Percentiles rank a stretch among this genome's conserved stretches.
These are phyloP conservation scores for Tinea semifulvella DNA, from an alignment of 2,888 invertebrate species.

Conservation along the genomic window DNA sequence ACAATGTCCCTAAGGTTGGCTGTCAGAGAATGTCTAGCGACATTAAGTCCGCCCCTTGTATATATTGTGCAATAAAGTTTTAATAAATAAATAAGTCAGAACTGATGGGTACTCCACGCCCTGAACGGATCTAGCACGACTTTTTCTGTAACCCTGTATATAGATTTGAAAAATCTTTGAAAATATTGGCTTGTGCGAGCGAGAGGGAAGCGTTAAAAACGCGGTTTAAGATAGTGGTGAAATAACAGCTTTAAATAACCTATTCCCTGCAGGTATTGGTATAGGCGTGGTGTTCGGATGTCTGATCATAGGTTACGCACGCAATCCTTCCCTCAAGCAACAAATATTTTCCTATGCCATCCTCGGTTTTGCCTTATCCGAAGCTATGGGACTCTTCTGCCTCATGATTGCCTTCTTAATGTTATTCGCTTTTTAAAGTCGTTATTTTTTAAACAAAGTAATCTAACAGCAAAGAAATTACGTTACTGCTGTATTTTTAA, in stretches of 20 bases:
- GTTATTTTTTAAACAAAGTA: no score
- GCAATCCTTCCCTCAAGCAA: conserved; percentile 96
- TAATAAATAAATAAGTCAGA: no score
- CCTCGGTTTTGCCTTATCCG: conserved; percentile 96
- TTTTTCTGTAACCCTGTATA: no score
- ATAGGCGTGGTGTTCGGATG: conserved; percentile 97
- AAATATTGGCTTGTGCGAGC: no score
- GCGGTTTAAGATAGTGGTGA: neutral
- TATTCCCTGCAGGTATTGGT: conserved; percentile 80
- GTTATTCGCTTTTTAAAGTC: conserved; percentile 88
- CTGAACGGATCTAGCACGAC: no score
- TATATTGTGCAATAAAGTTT: no score
- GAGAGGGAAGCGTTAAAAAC: neutral
- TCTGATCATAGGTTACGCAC: conserved; percentile 95
- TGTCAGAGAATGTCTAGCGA: no score
- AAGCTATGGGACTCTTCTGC: conserved; percentile 99
- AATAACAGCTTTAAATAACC: neutral
- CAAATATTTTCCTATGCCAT: conserved; percentile 98
- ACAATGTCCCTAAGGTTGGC: no score
- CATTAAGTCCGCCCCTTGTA: no score
- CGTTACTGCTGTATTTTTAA: conserved; percentile 14
- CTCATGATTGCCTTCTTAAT: conserved; percentile 98
- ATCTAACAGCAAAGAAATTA: conserved; percentile 17
- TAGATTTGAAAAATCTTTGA: no score
- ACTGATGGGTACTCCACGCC: no score